Evolutionary conservation across 2,888 invertebrate genomes (phyloP).

Genomic region (Auanema sp.): DNA sequence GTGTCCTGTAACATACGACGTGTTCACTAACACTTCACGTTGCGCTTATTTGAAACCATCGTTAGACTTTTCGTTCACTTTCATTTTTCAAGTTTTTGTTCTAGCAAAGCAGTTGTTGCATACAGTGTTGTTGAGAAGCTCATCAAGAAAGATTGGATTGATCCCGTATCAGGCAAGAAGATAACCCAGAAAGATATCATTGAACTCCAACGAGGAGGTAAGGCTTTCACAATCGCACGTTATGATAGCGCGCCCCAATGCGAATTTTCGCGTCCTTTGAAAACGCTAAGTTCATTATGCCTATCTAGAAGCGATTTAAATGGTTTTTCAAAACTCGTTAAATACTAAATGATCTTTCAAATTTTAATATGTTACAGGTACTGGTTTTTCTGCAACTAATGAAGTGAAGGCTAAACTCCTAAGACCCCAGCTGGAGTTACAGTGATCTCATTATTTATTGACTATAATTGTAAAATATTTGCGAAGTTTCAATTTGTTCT

Average conservation of each 20-base stretch:
- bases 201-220: constrained; percentile 85
- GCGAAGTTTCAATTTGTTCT: background rate
- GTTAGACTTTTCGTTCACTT: constrained; percentile 66
- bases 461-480: background rate
- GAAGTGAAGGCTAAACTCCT: constrained; percentile 57
- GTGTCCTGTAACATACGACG: constrained; percentile 95
- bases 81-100: constrained; percentile 24
- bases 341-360: background rate
- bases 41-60: constrained; percentile 87
- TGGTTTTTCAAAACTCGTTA: background rate
- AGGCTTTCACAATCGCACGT: background rate
- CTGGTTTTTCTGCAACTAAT: constrained; percentile 58
- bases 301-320: background rate
- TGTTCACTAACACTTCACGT: constrained; percentile 88
- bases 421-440: constrained; percentile 54
- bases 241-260: background rate
- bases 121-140: constrained; percentile 94
- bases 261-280: background rate
- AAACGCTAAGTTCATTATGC: too few species aligned
- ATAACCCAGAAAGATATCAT: constrained; percentile 84
- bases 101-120: constrained; percentile 89
- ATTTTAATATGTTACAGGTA: constrained; percentile 21
- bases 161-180: constrained; percentile 83
- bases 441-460: constrained; percentile 25
- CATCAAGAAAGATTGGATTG: constrained; percentile 92